Evolutionary conservation across 2,888 invertebrate genomes (phyloP).

Genomic region (Myopa tessellatipennis): DNA sequence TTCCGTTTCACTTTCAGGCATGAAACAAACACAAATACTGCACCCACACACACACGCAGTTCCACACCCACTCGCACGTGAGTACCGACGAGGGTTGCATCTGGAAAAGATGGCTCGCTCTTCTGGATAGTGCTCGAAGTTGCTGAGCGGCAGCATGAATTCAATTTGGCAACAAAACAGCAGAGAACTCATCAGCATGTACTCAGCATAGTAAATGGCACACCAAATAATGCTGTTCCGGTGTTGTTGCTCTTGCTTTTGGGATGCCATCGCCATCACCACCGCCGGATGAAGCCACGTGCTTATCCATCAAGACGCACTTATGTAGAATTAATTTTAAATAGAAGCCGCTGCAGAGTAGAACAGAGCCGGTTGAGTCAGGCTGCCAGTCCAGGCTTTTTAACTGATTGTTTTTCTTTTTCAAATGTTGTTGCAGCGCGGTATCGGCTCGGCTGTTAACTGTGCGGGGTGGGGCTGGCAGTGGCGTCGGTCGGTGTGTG

Average conservation of each 20-base stretch:
- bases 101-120: conserved; percentile 15
- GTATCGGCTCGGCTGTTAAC: background rate
- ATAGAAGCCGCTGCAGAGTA: conserved; percentile 45
- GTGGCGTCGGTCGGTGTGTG: background rate
- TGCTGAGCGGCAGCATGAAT: conserved; percentile 10
- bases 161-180: conserved; percentile 15
- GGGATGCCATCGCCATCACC: conserved; percentile 1
- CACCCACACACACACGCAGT: conserved; percentile 6
- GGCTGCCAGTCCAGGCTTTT: conserved; percentile 54
- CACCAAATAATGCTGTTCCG: background rate
- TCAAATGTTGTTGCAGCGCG: background rate
- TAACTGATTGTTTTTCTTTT: conserved; percentile 55
- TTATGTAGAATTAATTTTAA: conserved; percentile 64
- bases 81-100: conserved; percentile 33
- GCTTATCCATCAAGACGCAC: conserved; percentile 57
- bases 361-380: background rate
- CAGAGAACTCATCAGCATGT: too few relatives aligned
- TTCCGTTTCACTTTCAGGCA: conserved; percentile 56
- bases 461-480: background rate
- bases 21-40: conserved; percentile 3
- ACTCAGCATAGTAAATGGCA: too few relatives aligned
- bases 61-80: conserved; percentile 5
- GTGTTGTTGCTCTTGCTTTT: conserved; percentile 7
- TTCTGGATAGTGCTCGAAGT: background rate
- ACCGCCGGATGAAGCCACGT: conserved; percentile 45